Evolutionary conservation across 1,140 invertebrate species (phyloP).

Genomic region (Spodoptera litura): DNA sequence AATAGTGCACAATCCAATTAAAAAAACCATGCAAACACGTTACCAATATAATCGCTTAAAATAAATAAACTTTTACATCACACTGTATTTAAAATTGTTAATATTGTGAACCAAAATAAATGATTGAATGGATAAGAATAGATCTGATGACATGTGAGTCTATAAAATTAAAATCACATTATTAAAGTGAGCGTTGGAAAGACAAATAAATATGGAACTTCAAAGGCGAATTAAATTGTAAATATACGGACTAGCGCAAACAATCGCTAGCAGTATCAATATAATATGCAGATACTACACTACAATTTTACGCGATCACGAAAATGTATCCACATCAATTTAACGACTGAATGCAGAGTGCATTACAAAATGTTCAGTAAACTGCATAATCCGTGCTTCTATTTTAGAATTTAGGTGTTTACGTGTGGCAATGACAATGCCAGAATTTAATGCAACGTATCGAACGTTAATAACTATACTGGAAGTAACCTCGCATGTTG

Average conservation of each 20-base stretch:
- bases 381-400: constrained; percentile 16
- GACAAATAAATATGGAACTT: constrained; percentile 34
- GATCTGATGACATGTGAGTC: constrained; percentile 19
- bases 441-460: constrained; percentile 34
- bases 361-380: not conserved
- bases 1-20: constrained; percentile 18
- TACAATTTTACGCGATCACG: no score
- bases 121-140: constrained; percentile 19
- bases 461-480: constrained; percentile 24
- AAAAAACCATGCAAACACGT: constrained; percentile 26
- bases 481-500: constrained; percentile 19
- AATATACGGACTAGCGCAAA: constrained; percentile 28
- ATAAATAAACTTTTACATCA: not conserved
- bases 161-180: constrained; percentile 34
- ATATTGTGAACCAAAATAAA: constrained; percentile 25
- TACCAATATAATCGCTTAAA: not conserved
- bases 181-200: constrained; percentile 9
- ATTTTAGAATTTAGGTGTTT: constrained; percentile 36
- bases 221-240: constrained; percentile 35
- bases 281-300: not conserved
- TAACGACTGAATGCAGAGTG: no score
- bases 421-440: constrained; percentile 34
- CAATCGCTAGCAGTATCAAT: constrained; percentile 8
- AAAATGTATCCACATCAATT: constrained; percentile 1
- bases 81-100: constrained; percentile 12